Evolutionary conservation across 37 sponge, comb jelly and placozoan species (phyloP), one percentile per base, ranked within the genome.

Genomic region (Ephydatia muelleri): DNA sequence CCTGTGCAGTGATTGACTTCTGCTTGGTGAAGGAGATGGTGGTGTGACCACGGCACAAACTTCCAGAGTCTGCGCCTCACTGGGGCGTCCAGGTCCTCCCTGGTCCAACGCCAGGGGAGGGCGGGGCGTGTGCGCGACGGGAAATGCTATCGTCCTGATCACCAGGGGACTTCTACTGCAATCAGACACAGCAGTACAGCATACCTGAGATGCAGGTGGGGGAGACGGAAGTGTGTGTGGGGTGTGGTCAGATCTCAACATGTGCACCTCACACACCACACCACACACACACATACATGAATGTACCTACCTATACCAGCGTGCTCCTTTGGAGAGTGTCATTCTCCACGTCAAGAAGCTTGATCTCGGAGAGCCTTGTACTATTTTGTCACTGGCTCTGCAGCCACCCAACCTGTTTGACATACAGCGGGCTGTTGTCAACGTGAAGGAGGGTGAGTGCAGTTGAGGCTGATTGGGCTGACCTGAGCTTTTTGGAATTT

Each of bases 11-110:
- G 73, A 92, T 98, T 37, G 98, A 98, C 65, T 98, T 98, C 86
- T 95, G 98, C 72, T 88, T 98, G 76, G 87, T 89, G 79, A 98
- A 98, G 88, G 91, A 98, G 80, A 82, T 98, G 70, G 83, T 85
- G 39, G 39, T 90, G 84, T 80, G 98, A 98, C 68, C 68, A 70
- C 27, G 49, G 65, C 28, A 96, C 96, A 5, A 94, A 94, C 77
- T 96, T 88, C 73, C 84, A 85, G 33, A 87, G 93, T 48, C 85
- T 98, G 75, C 70, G 68, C 35, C 75, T 88, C 31, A 79, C 66
- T 39, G 94, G 96, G 98, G 91, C 96, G 25, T 94, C 96, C 49
- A 85, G 87, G 67, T 91, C 98, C 23, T 93, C 96, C 23, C 90
- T 98, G 37, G 80, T 38, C 12, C 98, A 98, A 84, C 76, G 98